Conservation (phyloP, 2,797 vertebrate species). For the Graptemys geographica region DNA sequence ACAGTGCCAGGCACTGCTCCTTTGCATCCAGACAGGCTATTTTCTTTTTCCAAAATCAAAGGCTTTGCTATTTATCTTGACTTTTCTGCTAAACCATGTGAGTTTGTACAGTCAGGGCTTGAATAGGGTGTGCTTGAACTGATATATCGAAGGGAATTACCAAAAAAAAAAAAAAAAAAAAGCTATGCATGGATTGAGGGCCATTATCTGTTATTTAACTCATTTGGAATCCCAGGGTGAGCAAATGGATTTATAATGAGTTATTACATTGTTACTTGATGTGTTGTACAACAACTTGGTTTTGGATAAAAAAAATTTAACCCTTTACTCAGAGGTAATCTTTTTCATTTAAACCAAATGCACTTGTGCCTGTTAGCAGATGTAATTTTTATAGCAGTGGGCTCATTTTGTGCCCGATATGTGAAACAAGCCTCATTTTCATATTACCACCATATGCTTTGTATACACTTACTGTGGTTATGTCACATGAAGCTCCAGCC, state of each 20-base stretch:
- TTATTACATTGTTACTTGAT: not conserved
- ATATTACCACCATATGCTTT: not conserved
- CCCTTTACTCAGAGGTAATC: not conserved
- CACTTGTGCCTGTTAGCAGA: not conserved
- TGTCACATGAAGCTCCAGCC: not conserved
- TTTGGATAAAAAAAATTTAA: conserved; percentile 18
- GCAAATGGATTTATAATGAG: not conserved
- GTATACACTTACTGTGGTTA: not conserved
- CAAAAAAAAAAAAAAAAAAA: not conserved
- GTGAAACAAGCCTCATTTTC: not conserved
- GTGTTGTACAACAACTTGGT: not conserved
- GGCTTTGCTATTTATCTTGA: not conserved
- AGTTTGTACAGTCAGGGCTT: not conserved
- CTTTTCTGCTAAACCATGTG: conserved; percentile 8
- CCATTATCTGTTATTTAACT: conserved; percentile 11
- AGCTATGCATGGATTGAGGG: not conserved
- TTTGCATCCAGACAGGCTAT: not conserved
- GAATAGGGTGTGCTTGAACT: not conserved
- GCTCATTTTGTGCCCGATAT: not conserved
- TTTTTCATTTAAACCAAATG: not conserved
- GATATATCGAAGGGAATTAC: not conserved
- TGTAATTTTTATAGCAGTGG: not conserved
- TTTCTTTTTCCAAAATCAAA: not conserved
- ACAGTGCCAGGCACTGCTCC: accelerated
- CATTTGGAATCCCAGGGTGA: conserved; percentile 5